These are phyloP conservation scores for Coreius guichenoti DNA, from an alignment of 2,797 vertebrate genomes.

Conservation along the genomic window DNA sequence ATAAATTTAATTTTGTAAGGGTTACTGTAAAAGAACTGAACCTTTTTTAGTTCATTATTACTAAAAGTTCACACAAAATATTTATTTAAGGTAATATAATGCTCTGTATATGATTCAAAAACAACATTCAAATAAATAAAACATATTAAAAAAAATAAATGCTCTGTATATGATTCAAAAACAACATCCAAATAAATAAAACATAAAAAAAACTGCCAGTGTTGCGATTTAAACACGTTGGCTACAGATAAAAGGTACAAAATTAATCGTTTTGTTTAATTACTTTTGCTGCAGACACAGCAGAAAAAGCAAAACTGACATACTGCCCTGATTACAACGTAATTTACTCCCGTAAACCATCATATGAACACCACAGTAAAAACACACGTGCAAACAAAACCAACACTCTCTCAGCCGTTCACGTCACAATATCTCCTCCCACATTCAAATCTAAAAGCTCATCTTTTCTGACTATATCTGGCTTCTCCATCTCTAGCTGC, in stretches of 20 bases:
- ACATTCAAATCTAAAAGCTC: constrained; percentile 2
- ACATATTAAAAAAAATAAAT: too few species aligned
- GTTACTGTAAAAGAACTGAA: not conserved
- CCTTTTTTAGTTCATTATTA: not conserved
- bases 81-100: not conserved
- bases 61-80: not conserved
- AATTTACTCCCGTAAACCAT: not conserved
- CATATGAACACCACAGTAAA: not conserved
- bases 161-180: not conserved
- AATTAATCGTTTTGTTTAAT: not conserved
- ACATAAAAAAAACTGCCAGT: not conserved
- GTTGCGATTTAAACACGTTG: not conserved
- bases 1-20: not conserved
- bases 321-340: not conserved
- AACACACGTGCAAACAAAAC: not conserved
- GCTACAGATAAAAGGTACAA: not conserved
- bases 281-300: not conserved
- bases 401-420: not conserved
- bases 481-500: not conserved
- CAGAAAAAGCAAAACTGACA: not conserved
- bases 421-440: not conserved
- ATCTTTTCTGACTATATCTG: not conserved
- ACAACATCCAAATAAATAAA: not conserved
- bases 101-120: not conserved
- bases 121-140: not conserved